Percentiles rank a stretch among this genome's conserved stretches.
These are phyloP conservation scores for Molorchus minor DNA, from an alignment of 2,888 invertebrate species.

Conservation along the genomic window DNA sequence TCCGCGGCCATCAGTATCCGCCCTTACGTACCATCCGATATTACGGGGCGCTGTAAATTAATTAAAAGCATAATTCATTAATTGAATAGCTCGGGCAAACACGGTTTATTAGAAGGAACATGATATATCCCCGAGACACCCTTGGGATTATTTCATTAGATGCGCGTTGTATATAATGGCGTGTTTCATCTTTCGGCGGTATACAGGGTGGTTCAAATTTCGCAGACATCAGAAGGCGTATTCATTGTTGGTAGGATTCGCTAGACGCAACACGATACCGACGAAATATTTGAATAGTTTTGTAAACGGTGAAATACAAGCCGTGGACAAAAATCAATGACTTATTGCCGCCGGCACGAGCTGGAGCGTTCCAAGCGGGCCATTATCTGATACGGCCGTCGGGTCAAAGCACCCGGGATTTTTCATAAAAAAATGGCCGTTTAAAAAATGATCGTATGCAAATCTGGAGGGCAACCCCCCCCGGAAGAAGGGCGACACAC, in stretches of 20 bases:
- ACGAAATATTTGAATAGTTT: constrained; percentile 29
- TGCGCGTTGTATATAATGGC: neutral
- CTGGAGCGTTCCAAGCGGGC: constrained; percentile 38
- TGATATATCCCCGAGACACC: constrained; percentile 33
- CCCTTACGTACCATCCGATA: constrained; percentile 10
- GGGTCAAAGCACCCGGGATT: constrained; percentile 45
- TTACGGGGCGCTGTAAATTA: constrained; percentile 47
- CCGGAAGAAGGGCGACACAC: constrained; percentile 14
- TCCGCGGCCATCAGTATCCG: constrained; percentile 4
- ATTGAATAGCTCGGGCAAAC: constrained; percentile 51
- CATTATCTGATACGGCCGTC: constrained; percentile 47
- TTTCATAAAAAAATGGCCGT: constrained; percentile 13
- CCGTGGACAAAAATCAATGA: constrained; percentile 46
- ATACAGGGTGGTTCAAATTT: too few species aligned
- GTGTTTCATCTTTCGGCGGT: neutral
- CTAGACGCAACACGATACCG: too few species aligned
- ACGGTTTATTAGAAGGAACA: constrained; percentile 44
- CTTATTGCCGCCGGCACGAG: constrained; percentile 41
- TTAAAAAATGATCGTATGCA: constrained; percentile 21
- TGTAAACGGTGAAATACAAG: constrained; percentile 18
- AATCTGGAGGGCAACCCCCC: constrained; percentile 4
- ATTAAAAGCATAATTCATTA: constrained; percentile 52
- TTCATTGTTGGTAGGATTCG: too few species aligned
- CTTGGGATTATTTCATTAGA: constrained; percentile 20
- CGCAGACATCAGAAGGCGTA: too few species aligned